These are phyloP conservation scores for Knipowitschia caucasica DNA, from an alignment of 2,797 vertebrate species.

Conservation along the genomic window DNA sequence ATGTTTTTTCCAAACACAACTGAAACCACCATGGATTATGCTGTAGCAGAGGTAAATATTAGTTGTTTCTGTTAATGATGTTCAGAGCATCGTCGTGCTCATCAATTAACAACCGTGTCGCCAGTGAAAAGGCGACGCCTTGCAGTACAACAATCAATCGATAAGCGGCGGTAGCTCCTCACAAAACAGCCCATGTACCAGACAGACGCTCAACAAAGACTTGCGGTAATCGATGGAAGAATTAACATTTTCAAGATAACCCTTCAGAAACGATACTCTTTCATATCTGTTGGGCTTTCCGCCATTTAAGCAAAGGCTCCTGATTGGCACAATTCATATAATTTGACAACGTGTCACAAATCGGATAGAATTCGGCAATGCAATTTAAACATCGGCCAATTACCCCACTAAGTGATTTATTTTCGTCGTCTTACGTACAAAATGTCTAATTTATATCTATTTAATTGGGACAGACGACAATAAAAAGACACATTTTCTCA, in stretches of 20 bases:
- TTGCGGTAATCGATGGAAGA: constrained; percentile 39
- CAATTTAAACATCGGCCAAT: not conserved
- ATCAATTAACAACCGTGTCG: constrained; percentile 70
- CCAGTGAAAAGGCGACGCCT: constrained; percentile 77
- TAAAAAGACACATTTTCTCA: constrained; percentile 15
- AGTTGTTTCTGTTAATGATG: not conserved
- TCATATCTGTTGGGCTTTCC: not conserved
- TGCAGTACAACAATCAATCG: constrained; percentile 60
- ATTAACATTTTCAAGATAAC: not conserved
- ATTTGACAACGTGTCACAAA: not conserved
- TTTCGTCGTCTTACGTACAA: not conserved
- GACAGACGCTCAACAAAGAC: constrained; percentile 75
- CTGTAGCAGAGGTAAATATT: not conserved
- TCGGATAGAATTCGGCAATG: not conserved
- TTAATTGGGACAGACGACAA: constrained; percentile 15
- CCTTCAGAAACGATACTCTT: not conserved
- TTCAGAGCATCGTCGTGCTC: constrained; percentile 55
- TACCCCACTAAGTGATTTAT: rapidly evolving
- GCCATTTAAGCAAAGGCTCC: not conserved
- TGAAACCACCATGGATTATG: not conserved
- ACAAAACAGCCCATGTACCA: constrained; percentile 36
- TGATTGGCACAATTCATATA: not conserved
- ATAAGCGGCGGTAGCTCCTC: constrained; percentile 62
- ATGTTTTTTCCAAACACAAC: not conserved
- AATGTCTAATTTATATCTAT: not conserved